phyloP scores from a whole-genome alignment of 2,113 vertebrate species.

The Physeter macrocephalus region DNA sequence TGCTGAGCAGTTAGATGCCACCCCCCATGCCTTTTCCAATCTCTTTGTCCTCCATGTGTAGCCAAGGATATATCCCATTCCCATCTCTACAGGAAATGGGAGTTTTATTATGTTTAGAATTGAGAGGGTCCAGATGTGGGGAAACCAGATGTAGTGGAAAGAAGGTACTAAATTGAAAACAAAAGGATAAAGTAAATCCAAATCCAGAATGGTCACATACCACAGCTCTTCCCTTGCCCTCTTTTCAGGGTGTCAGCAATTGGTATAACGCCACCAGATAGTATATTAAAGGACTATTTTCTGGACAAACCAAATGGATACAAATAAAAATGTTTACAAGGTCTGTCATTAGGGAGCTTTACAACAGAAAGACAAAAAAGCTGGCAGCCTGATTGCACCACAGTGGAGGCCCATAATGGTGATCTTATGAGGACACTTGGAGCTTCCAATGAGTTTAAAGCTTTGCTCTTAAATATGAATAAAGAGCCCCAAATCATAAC shows the following conservation, averaged over 20 bases:
- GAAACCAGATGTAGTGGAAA: not conserved
- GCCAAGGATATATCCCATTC: slow-evolving; percentile 25
- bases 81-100: slow-evolving; percentile 31
- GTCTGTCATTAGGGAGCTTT: not conserved
- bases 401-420: not conserved
- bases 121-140: slow-evolving; percentile 32
- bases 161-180: not conserved
- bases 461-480: not conserved
- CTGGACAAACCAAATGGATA: not conserved
- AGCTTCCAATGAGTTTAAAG: not conserved
- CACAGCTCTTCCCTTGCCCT: too few species aligned
- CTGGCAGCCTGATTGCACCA: not conserved
- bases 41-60: slow-evolving; percentile 31
- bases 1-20: not conserved
- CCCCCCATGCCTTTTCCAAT: slow-evolving; percentile 44
- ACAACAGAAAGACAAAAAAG: not conserved
- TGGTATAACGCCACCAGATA: too few species aligned
- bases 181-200: not conserved
- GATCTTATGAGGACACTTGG: not conserved
- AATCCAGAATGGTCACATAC: not conserved
- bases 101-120: slow-evolving; percentile 24
- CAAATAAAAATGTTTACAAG: not conserved
- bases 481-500: not conserved
- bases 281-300: not conserved
- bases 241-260: not conserved